Percentiles rank a stretch among this genome's conserved stretches.
Conservation (phyloP, 2,888 invertebrate genomes). For the Caenorhabditis sp. region DNA sequence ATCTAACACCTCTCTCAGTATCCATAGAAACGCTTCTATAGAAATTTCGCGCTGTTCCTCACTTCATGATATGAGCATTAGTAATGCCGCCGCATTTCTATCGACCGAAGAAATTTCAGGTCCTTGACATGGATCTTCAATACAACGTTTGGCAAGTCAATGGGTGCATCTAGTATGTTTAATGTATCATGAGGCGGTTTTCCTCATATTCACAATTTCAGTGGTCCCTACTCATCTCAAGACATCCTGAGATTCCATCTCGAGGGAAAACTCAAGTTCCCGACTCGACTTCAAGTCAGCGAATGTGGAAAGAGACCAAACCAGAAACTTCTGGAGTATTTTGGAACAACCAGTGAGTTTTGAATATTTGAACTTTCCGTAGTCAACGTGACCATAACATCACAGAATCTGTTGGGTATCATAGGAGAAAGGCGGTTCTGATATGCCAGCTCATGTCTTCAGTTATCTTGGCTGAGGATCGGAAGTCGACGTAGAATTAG, state of each 20-base stretch:
- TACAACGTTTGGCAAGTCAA: constrained; percentile 48
- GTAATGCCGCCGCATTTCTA: neutral
- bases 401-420: no score
- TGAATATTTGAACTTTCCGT: no score
- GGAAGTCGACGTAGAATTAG: no score
- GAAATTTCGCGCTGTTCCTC: neutral
- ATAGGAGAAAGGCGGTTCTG: no score
- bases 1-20: constrained; percentile 1
- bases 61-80: no score
- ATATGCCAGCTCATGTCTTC: no score
- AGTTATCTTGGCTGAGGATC: no score
- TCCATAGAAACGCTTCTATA: neutral
- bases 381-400: no score
- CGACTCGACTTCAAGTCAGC: constrained; percentile 37
- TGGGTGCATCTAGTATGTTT: constrained; percentile 50
- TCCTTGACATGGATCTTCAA: constrained; percentile 22
- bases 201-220: constrained; percentile 8
- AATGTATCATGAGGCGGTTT: no score
- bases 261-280: constrained; percentile 34
- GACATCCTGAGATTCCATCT: constrained; percentile 5
- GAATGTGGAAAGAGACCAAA: neutral
- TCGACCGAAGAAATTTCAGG: constrained; percentile 18
- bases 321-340: constrained; percentile 29
- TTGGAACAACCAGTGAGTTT: constrained; percentile 44
- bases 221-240: constrained; percentile 44